A percentile compares a stretch with the other conserved stretches of the same genome.
Conservation (phyloP, 1,140 invertebrate genomes). For the Cydia pomonella region DNA sequence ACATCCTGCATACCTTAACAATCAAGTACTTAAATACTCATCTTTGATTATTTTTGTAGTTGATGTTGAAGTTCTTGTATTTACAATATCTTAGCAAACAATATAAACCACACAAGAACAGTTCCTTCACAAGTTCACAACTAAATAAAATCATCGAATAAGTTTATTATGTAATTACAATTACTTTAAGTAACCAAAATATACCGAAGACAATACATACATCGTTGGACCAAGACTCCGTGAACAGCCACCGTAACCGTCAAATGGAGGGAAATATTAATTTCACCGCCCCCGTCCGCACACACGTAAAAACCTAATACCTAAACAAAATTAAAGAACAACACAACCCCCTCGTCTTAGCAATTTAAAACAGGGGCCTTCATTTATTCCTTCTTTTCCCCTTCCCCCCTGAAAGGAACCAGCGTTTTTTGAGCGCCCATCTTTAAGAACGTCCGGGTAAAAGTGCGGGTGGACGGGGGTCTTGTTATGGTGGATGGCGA, state of each 20-base stretch:
- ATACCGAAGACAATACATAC: not conserved
- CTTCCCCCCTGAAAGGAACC: slow-evolving; percentile 46
- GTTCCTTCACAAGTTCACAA: no score
- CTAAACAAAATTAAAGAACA: slow-evolving; percentile 55
- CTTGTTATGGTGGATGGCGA: not conserved
- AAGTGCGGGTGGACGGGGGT: not conserved
- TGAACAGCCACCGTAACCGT: not conserved
- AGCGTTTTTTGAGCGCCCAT: slow-evolving; percentile 47
- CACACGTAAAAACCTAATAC: slow-evolving; percentile 34
- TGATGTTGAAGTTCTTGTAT: no score
- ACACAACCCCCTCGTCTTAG: slow-evolving; percentile 57
- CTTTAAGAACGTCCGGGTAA: not conserved
- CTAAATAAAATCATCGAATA: no score
- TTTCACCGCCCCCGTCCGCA: not conserved
- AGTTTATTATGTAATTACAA: no score
- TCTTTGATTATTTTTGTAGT: no score
- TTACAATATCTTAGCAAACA: no score
- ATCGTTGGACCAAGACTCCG: not conserved
- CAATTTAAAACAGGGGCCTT: slow-evolving; percentile 66
- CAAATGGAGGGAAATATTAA: slow-evolving; percentile 1
- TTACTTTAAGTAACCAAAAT: not conserved
- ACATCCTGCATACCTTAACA: no score
- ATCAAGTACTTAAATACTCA: no score
- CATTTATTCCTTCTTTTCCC: slow-evolving; percentile 67
- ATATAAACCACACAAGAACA: no score